Base-by-base conservation (phyloP, 2,113 vertebrate genomes). In the Glareola pratincola region DNA sequence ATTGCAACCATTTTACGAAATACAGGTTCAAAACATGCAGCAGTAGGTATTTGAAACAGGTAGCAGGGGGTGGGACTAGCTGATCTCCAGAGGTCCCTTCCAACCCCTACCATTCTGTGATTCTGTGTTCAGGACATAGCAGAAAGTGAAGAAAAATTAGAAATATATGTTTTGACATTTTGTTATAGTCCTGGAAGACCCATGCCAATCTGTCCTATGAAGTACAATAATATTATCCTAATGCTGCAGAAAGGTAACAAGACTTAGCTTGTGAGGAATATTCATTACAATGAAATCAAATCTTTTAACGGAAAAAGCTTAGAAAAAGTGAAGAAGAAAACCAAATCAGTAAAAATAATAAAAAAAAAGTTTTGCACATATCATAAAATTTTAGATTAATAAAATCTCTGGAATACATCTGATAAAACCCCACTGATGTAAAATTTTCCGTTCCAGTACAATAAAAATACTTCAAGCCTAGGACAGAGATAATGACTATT, bases 401-500 rank as follows among this genome's bases (percentile, higher is more conserved):
- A 91, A 94, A 91, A 87, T 30, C 48, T 72, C 39, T 67, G 30
- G 23, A 89, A 94, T 45, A 82, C 4, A 77, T 39, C 71, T 88
- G 75, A 86, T 64, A 85, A 92, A 91, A 81, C 2, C 39, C 11
- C 63, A 78, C 30, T 48, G 24, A 94, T 32, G 56, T 69, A 94
- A 81, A 89, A 72, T 22, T 79, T 89, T 78, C 87, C 1, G 30
- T 92, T 90, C 57, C 21, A 60, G 30, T 56, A 75, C 23, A 78
- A 88, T 87, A 92, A 92, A 95, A 95, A 53, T 29, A 51, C 66
- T 32, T 95, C 64, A 81, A 78, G 84, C 73, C 30, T 91, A 23
- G 5, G 36, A 84, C 41, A 78, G 64, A 92, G 32, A 77, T 71
- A 94, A 92, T 77, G 66, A 66, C 43, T 66, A 72, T 12, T 17